Base-by-base conservation (phyloP, 2,113 vertebrate species). In the Pygoscelis adeliae region DNA sequence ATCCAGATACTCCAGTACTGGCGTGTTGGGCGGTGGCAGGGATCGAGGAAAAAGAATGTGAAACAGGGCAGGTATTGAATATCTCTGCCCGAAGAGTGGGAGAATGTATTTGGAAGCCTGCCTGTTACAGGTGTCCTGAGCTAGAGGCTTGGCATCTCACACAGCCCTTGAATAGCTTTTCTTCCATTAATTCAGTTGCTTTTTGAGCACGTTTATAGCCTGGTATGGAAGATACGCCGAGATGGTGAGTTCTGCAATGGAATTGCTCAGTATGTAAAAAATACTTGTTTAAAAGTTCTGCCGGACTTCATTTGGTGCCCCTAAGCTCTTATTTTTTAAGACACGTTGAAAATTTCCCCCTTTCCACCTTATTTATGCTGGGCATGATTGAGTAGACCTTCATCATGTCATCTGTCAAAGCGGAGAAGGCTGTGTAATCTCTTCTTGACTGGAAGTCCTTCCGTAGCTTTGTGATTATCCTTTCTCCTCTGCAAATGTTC, bases 1-100 rank as follows among this genome's bases (percentile, higher is more conserved):
- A 27, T n/a, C 6, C 25, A 4, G 19, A 2, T 27, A 3, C 13
- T 44, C 40, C 46, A 15, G 0, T 30, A 5, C 2, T 2, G 11
- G 3, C 11, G 23, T 52, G 23, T 3, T 20, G 66, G 79, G 26
- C 30, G 12, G 10, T 4, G 76, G 42, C 15, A 40, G 0, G 3
- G 2, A 6, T 4, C 46, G 70, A 58, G 70, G 42, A 27, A 10
- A 16, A n/a, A 9, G 14, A 46, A 2, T 7, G 0, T 23, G 44
- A 13, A 36, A 30, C 7, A 21, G 63, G 40, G 72, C 26, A 36
- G 59, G 30, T 19, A 5, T 6, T 22, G 27, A 36, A 4, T 22
- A 1, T 23, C 26, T 55, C 40, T 49, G 53, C 73, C 49, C 50
- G 46, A 52, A 16, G 5, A 27, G 56, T 5, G n/a, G 62, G 16